Evolutionary conservation across 1,140 invertebrate genomes (phyloP).

Genomic region (Drosophila ironensis): DNA sequence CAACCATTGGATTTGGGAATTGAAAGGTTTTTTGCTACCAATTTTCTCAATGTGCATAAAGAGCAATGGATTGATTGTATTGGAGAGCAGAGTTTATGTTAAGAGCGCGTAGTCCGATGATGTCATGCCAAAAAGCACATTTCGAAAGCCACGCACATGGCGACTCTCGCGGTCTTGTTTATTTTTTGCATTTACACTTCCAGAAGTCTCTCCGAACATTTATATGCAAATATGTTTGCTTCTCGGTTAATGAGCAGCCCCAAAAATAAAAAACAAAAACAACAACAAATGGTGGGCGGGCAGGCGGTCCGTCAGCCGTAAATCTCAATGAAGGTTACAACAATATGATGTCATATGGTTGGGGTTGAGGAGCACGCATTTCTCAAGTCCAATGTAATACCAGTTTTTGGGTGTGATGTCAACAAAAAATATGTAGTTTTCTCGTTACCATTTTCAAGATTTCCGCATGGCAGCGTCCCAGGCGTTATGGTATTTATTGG

Average conservation of each 20-base stretch:
- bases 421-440: constrained; percentile 45
- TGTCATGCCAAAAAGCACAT: constrained; percentile 61
- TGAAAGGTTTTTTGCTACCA: too few species aligned
- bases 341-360: constrained; percentile 60
- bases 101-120: constrained; percentile 38
- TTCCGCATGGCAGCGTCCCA: constrained; percentile 23
- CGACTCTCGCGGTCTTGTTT: constrained; percentile 52
- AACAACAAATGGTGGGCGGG: too few species aligned
- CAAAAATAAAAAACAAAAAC: constrained; percentile 12
- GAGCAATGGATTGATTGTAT: not conserved
- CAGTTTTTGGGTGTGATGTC: constrained; percentile 57
- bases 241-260: constrained; percentile 15
- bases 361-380: constrained; percentile 10
- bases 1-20: too few species aligned
- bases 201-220: constrained; percentile 44
- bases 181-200: constrained; percentile 69
- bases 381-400: constrained; percentile 48
- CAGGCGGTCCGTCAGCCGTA: constrained; percentile 1
- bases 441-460: constrained; percentile 23
- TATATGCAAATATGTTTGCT: constrained; percentile 25
- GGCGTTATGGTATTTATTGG: constrained; percentile 64
- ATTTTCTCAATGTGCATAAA: not conserved
- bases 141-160: constrained; percentile 55
- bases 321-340: constrained; percentile 41
- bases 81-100: not conserved